Base-by-base conservation (phyloP, 2,888 invertebrate genomes). In the Agrotis ipsilon region DNA sequence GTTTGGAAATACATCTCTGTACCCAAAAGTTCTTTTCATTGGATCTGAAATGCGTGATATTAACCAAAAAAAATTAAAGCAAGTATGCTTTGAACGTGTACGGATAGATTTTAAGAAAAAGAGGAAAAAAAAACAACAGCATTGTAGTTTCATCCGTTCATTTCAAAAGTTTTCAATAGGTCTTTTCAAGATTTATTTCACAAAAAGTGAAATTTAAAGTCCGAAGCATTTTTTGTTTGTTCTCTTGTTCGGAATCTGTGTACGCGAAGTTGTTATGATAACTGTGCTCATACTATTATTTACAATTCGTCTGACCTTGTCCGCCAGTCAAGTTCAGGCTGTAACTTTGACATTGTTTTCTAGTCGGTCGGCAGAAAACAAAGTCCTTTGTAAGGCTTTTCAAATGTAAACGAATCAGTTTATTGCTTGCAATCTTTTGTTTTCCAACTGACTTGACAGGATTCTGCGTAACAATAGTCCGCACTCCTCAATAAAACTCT, bases 261-360 rank as follows among this genome's bases (percentile, higher is more conserved):
- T 45, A 61, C 81, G 74, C 76, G 76, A 69, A 65, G 66, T 81
- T 82, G 83, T 81, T 85, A 75, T 80, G 75, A 79, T 87, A 86
- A 85, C 83, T 75, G 68, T 83, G 72, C 75, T 79, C 78, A 71
- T 80, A 83, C 75, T 86, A 85, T 78, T 87, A 89, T 89, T 92
- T 91, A 91, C 90, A 87, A 83, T 87, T 87, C 81, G 87, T 82
- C 87, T 89, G 92, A 93, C 93, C 92, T 94, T 92, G 91, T 86
- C 72, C 78, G 84, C 82, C 65, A 78, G 88, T 89, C 92, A 91
- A 92, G 92, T 90, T 91, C 91, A 90, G 87, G 85, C 86, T 78
- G 83, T 87, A 84, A 88, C 86, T 88, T 90, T 89, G 88, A 89
- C 89, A 90, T 91, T 93, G 91, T 92, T 91, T 89, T 90, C 87